phyloP scores from a whole-genome alignment of 1,140 invertebrate species.

The Tigriopus japonicus region DNA sequence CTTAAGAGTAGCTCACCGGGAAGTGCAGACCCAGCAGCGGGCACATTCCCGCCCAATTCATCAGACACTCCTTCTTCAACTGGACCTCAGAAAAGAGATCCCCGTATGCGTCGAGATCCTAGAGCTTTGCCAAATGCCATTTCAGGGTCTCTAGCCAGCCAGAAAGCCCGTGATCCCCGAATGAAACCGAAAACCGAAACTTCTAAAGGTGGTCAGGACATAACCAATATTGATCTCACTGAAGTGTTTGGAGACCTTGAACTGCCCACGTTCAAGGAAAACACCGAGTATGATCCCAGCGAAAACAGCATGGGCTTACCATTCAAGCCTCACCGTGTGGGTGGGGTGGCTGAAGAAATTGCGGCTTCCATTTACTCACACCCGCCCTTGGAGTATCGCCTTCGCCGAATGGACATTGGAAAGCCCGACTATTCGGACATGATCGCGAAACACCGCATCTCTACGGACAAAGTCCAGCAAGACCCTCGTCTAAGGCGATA shows the following conservation, averaged over 20 bases:
- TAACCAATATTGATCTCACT: not conserved
- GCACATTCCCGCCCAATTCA: no score
- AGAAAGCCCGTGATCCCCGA: no score
- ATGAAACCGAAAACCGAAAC: not conserved
- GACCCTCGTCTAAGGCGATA: slow-evolving; percentile 11
- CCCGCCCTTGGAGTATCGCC: not conserved
- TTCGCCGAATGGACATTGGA: not conserved
- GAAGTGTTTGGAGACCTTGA: slow-evolving; percentile 6
- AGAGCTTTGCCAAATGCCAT: not conserved
- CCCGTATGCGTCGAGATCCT: not conserved
- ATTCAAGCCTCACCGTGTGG: not conserved
- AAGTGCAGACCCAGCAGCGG: no score
- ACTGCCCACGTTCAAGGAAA: not conserved
- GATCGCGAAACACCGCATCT: not conserved
- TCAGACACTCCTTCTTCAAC: no score
- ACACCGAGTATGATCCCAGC: not conserved
- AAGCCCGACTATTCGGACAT: slow-evolving; percentile 7
- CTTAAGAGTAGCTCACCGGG: no score
- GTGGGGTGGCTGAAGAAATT: slow-evolving; percentile 3
- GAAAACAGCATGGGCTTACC: not conserved
- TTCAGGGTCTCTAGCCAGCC: no score
- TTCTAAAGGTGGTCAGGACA: not conserved
- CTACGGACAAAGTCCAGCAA: not conserved
- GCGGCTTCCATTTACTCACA: slow-evolving; percentile 3
- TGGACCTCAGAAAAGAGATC: not conserved